Conservation (phyloP, 2,113 vertebrate species). For the Upupa epops region DNA sequence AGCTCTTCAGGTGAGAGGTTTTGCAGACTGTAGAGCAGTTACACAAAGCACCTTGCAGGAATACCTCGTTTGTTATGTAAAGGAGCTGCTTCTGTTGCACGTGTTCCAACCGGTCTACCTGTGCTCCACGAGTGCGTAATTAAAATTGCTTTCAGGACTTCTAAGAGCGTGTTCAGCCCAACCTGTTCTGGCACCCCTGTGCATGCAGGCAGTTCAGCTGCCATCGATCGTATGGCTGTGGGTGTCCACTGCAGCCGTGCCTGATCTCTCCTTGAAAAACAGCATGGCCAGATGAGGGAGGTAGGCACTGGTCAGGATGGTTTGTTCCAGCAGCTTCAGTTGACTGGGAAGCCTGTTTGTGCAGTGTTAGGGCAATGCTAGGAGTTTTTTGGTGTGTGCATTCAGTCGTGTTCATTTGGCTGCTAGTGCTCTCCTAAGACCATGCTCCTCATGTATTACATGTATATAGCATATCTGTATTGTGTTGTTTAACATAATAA, state of each 20-base stretch:
- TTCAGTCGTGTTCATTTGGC: neutral
- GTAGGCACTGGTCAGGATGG: neutral
- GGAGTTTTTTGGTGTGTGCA: accelerated
- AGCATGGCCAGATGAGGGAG: neutral
- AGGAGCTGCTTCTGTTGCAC: neutral
- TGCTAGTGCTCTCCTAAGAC: neutral
- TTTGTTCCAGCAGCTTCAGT: neutral
- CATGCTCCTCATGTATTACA: neutral
- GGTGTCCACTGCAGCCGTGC: accelerated
- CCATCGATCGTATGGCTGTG: accelerated
- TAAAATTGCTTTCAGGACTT: slow-evolving; percentile 3
- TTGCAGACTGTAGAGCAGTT: neutral
- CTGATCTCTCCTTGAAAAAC: accelerated
- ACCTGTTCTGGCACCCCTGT: accelerated
- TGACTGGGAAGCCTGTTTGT: neutral
- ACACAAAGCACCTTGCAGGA: neutral
- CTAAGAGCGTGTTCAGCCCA: neutral
- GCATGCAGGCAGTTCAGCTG: accelerated
- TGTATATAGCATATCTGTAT: neutral
- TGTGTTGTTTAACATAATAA: neutral
- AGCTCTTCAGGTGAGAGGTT: slow-evolving; percentile 15
- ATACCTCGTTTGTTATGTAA: slow-evolving; percentile 18
- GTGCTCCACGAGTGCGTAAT: neutral
- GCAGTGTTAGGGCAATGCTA: neutral
- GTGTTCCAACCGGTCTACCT: neutral